These are phyloP conservation scores for Drosophila putrida DNA, from an alignment of 2,888 invertebrate genomes.

Conservation along the genomic window DNA sequence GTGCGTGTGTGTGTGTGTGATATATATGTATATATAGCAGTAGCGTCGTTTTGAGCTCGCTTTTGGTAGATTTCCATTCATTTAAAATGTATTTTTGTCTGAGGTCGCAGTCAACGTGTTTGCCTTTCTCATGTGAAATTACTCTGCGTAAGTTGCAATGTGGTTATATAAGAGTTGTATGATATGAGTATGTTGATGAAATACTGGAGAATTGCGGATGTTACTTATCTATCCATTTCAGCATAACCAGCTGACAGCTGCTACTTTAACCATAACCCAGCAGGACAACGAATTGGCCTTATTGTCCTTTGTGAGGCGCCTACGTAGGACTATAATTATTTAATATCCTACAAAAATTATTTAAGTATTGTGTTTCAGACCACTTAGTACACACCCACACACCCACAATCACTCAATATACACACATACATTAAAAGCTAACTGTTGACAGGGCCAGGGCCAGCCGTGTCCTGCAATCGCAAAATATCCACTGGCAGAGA, in stretches of 20 bases:
- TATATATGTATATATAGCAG: slow-evolving; percentile 17
- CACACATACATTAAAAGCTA: background rate
- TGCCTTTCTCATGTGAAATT: slow-evolving; percentile 13
- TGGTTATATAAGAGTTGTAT: slow-evolving; percentile 20
- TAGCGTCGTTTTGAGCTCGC: slow-evolving; percentile 28
- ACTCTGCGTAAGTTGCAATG: slow-evolving; percentile 12
- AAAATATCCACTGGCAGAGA: slow-evolving; percentile 36
- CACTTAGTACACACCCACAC: slow-evolving; percentile 35
- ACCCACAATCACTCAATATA: background rate
- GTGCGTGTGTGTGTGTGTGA: slow-evolving; percentile 24
- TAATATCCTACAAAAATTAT: slow-evolving; percentile 62
- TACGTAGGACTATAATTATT: slow-evolving; percentile 49
- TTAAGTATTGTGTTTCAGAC: slow-evolving; percentile 60
- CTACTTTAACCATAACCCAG: background rate
- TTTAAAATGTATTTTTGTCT: slow-evolving; percentile 59
- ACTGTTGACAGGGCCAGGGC: slow-evolving; percentile 64
- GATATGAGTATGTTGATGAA: background rate
- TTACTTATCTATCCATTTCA: background rate
- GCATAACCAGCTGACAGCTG: background rate
- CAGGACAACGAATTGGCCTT: slow-evolving; percentile 8
- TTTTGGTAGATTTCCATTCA: slow-evolving; percentile 73
- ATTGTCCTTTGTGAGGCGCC: slow-evolving; percentile 1
- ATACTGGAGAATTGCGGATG: background rate
- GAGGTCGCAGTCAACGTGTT: slow-evolving; percentile 23
- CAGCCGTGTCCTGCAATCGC: slow-evolving; percentile 46